phyloP scores from a whole-genome alignment of 2,797 vertebrate species.

The Siniperca scherzeri region DNA sequence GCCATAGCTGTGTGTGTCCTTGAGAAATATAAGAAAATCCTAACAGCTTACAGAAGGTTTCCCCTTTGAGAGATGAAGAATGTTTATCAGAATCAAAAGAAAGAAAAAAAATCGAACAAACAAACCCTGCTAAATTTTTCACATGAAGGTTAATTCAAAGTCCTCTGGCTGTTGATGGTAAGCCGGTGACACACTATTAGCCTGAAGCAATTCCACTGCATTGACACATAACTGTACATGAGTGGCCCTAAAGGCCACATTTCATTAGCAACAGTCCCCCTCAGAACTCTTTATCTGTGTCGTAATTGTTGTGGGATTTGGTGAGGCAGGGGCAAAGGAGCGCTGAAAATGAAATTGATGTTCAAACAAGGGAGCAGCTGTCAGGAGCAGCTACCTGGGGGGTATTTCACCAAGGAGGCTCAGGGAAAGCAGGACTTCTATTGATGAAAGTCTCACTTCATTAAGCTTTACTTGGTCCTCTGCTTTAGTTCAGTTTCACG shows the following conservation, averaged over 20 bases:
- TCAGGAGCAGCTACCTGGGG: conserved; percentile 72
- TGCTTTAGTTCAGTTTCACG: conserved; percentile 35
- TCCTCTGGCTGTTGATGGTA: conserved; percentile 32
- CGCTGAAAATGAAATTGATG: conserved; percentile 80
- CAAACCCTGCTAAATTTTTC: not conserved
- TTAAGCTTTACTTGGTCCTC: conserved; percentile 37
- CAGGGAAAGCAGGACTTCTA: conserved; percentile 17
- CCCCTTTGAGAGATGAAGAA: conserved; percentile 7
- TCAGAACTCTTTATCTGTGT: conserved; percentile 67
- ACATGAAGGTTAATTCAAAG: conserved; percentile 22
- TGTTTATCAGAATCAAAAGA: conserved; percentile 14
- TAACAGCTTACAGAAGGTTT: conserved; percentile 3
- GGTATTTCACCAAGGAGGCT: conserved; percentile 37
- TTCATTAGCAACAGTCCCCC: conserved; percentile 72
- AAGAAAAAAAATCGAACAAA: not conserved
- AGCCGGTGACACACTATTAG: conserved; percentile 56
- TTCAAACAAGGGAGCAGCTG: conserved; percentile 79
- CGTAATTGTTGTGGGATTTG: conserved; percentile 80
- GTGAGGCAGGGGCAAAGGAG: conserved; percentile 62
- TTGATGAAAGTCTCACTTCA: conserved; percentile 61
- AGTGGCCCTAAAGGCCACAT: conserved; percentile 66
- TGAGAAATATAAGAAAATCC: conserved; percentile 15
- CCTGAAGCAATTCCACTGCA: conserved; percentile 44
- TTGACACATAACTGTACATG: conserved; percentile 59
- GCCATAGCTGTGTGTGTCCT: conserved; percentile 5